Conservation (phyloP, 92 coral and sea anemone genomes). For the Bergia puertoricense region DNA sequence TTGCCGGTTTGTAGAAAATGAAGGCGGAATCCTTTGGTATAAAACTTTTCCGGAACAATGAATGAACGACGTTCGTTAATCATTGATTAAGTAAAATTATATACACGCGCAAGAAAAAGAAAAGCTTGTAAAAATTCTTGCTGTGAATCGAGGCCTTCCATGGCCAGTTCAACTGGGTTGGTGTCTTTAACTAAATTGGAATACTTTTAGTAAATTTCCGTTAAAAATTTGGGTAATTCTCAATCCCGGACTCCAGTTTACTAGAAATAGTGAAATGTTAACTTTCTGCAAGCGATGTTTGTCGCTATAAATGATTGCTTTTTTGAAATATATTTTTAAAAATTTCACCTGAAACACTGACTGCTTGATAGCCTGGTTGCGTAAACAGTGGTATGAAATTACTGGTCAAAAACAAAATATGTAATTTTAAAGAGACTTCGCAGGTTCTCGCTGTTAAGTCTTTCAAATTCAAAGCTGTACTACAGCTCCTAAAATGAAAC, state of each 20-base stretch:
- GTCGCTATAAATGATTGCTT: neutral
- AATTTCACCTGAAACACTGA: neutral
- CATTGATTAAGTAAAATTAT: neutral
- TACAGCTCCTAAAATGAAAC: neutral
- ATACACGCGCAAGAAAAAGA: neutral
- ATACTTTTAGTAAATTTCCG: too few species aligned
- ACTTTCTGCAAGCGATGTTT: neutral
- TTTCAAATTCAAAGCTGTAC: neutral
- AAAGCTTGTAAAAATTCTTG: neutral
- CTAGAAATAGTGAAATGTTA: neutral
- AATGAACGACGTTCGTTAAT: conserved; percentile 25
- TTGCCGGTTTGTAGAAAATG: conserved; percentile 85
- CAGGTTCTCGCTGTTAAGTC: neutral
- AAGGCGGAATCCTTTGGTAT: conserved; percentile 78
- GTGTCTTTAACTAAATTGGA: neutral
- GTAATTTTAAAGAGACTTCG: neutral
- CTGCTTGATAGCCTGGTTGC: neutral
- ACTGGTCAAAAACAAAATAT: neutral
- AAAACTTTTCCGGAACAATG: conserved; percentile 68
- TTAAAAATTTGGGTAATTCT: neutral
- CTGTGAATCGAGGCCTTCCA: neutral
- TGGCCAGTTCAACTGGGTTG: neutral
- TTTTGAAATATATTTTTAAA: neutral
- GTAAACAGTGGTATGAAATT: neutral
- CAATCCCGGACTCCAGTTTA: too few species aligned